These are phyloP conservation scores for Sphaerophoria taeniata DNA, from an alignment of 2,888 invertebrate species.

Conservation along the genomic window DNA sequence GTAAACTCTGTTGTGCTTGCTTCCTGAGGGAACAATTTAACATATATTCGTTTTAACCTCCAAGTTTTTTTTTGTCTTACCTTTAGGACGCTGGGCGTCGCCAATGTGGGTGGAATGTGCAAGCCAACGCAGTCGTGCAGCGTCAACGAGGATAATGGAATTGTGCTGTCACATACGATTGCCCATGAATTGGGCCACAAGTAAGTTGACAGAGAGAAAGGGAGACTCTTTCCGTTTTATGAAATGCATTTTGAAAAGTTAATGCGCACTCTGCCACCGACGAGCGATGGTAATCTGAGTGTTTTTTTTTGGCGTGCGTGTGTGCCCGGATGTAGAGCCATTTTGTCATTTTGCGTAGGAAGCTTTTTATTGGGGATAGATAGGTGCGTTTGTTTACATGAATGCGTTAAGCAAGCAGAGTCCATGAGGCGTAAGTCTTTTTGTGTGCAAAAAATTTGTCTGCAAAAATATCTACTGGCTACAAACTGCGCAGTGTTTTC, in stretches of 20 bases:
- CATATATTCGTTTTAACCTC: conserved; percentile 64
- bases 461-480: neutral
- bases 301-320: neutral
- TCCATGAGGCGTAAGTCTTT: conserved; percentile 34
- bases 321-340: conserved; percentile 39
- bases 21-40: conserved; percentile 65
- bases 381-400: neutral
- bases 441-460: conserved; percentile 23
- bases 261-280: conserved; percentile 17
- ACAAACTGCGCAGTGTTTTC: neutral
- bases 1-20: conserved; percentile 25
- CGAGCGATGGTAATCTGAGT: neutral
- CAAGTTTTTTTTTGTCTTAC: conserved; percentile 16
- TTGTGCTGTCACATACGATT: conserved; percentile 93
- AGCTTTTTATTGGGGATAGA: conserved; percentile 46
- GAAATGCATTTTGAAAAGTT: conserved; percentile 54
- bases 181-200: conserved; percentile 96
- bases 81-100: conserved; percentile 91
- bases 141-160: conserved; percentile 95
- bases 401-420: conserved; percentile 41
- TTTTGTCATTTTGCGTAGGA: conserved; percentile 50
- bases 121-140: conserved; percentile 92
- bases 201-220: conserved; percentile 85
- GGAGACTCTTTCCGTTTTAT: conserved; percentile 36
- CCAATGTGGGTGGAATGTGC: conserved; percentile 95